Evolutionary conservation across 2,888 invertebrate genomes (phyloP).

Genomic region (Acanthosepion pharaonis): DNA sequence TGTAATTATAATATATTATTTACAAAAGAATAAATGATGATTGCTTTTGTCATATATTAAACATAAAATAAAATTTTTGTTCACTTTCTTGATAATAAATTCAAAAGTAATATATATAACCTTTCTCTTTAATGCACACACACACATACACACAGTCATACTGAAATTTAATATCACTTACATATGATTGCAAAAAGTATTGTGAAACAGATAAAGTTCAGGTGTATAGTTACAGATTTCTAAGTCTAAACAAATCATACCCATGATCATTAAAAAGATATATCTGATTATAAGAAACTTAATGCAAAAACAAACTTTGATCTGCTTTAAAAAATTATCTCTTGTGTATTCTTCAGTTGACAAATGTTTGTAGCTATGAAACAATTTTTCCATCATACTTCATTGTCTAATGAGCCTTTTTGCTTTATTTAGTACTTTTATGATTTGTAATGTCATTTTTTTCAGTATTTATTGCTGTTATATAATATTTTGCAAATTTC

Average conservation of each 20-base stretch:
- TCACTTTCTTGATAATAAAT: too few species aligned
- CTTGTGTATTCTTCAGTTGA: background rate
- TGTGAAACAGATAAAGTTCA: background rate
- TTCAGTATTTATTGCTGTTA: background rate
- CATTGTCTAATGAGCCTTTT: background rate
- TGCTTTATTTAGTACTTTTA: background rate
- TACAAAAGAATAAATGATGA: background rate
- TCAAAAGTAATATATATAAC: too few species aligned
- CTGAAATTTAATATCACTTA: background rate
- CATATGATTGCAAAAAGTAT: background rate
- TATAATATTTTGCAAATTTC: background rate
- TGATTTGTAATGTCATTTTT: background rate
- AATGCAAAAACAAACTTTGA: background rate
- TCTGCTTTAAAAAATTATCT: background rate
- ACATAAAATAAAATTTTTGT: background rate
- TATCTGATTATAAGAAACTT: background rate
- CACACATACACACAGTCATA: background rate
- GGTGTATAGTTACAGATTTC: background rate
- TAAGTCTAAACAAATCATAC: background rate
- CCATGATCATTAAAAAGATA: background rate
- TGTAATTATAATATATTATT: background rate
- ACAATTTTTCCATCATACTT: background rate
- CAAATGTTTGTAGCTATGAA: background rate
- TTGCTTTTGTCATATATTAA: background rate
- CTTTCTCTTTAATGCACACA: background rate